Conservation (phyloP, 2,113 vertebrate species). For the Etheostoma cragini region DNA sequence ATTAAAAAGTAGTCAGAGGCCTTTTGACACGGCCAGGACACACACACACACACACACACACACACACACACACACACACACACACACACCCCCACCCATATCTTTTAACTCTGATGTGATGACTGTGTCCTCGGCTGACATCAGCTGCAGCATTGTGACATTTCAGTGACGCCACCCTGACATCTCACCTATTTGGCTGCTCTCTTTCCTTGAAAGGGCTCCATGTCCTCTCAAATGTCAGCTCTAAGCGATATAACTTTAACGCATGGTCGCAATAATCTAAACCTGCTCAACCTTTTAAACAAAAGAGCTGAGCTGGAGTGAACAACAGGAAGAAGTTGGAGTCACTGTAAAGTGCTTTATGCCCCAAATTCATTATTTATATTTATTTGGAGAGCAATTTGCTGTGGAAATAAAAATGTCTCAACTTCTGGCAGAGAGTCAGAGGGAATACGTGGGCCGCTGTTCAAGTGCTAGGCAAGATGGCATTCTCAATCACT, state of each 20-base stretch:
- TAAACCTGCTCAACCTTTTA: not conserved
- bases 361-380: too few species aligned
- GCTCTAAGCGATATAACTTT: not conserved
- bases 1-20: not conserved
- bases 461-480: constrained; percentile 8
- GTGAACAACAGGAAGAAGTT: not conserved
- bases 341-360: not conserved
- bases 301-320: not conserved
- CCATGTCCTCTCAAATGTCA: constrained; percentile 26
- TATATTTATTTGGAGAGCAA: not conserved
- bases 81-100: too few species aligned
- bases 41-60: not conserved
- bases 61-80: too few species aligned
- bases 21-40: not conserved
- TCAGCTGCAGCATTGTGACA: constrained; percentile 2
- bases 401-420: not conserved
- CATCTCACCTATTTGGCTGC: not conserved
- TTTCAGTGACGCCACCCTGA: not conserved
- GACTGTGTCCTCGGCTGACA: not conserved
- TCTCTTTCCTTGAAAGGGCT: not conserved
- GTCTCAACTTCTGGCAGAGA: constrained; percentile 2
- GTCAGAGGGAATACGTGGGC: not conserved
- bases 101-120: not conserved
- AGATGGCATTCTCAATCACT: not conserved
- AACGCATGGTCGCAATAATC: not conserved